Conservation (phyloP, 2,888 invertebrate species). For the Diadromus collaris region DNA sequence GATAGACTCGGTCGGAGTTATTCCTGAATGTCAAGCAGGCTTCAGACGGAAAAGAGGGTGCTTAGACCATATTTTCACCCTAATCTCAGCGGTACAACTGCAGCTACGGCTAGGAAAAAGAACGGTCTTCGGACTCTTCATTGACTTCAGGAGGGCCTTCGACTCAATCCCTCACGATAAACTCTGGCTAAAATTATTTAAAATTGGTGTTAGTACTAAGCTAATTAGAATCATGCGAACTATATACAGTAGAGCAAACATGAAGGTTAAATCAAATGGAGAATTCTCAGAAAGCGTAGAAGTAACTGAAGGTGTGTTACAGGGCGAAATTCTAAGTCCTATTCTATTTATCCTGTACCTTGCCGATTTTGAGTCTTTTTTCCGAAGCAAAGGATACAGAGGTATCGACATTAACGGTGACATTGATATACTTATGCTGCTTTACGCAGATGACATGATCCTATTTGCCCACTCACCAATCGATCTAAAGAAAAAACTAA, state of each 20-base stretch:
- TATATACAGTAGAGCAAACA: constrained; percentile 37
- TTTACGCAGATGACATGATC: constrained; percentile 61
- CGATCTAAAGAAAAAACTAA: constrained; percentile 51
- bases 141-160: too few species aligned
- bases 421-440: constrained; percentile 41
- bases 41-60: constrained; percentile 46
- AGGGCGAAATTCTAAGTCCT: constrained; percentile 52
- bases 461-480: constrained; percentile 43
- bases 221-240: constrained; percentile 49
- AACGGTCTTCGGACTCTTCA: too few species aligned
- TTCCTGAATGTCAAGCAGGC: constrained; percentile 61
- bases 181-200: constrained; percentile 58
- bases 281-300: not conserved
- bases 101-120: too few species aligned
- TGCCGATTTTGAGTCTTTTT: constrained; percentile 26
- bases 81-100: too few species aligned
- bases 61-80: constrained; percentile 21
- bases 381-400: constrained; percentile 37
- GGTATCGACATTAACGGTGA: constrained; percentile 46
- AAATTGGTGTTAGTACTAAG: constrained; percentile 54
- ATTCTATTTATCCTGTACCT: constrained; percentile 19
- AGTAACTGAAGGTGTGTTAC: constrained; percentile 53
- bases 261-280: constrained; percentile 13
- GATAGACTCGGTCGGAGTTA: constrained; percentile 39
- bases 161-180: constrained; percentile 53